Conservation (phyloP, 2,113 vertebrate species). For the Sander vitreus region DNA sequence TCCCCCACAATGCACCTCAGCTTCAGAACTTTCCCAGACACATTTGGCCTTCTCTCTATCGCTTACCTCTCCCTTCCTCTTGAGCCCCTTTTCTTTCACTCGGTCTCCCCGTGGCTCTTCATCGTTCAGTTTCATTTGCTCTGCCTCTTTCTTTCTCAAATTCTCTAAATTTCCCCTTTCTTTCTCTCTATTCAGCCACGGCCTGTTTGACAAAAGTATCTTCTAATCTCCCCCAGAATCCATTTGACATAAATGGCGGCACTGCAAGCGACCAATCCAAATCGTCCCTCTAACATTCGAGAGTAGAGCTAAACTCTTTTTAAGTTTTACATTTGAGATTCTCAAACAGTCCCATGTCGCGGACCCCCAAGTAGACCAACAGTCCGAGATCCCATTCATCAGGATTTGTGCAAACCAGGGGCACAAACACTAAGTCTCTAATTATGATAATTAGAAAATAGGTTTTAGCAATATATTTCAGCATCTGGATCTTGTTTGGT, state of each 20-base stretch:
- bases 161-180: constrained; percentile 75
- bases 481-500: constrained; percentile 1
- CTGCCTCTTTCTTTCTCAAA: constrained; percentile 68
- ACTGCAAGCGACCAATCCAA: constrained; percentile 31
- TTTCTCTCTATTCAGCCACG: constrained; percentile 65
- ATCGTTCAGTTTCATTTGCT: constrained; percentile 76
- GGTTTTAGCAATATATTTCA: not conserved
- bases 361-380: constrained; percentile 21
- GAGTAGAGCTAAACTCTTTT: constrained; percentile 9
- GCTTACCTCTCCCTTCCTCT: constrained; percentile 73
- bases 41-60: constrained; percentile 75
- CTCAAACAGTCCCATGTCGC: constrained; percentile 23
- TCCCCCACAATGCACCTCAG: constrained; percentile 84
- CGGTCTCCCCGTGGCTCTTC: constrained; percentile 64
- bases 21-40: constrained; percentile 85
- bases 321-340: constrained; percentile 13
- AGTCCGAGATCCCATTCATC: not conserved
- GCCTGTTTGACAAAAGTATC: constrained; percentile 73
- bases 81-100: constrained; percentile 66
- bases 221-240: constrained; percentile 73
- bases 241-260: constrained; percentile 65
- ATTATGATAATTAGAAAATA: not conserved
- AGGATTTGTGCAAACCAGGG: not conserved
- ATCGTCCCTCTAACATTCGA: not conserved
- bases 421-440: not conserved